Evolutionary conservation across 2,113 vertebrate species (phyloP).

Genomic region (Melanerpes formicivorus): DNA sequence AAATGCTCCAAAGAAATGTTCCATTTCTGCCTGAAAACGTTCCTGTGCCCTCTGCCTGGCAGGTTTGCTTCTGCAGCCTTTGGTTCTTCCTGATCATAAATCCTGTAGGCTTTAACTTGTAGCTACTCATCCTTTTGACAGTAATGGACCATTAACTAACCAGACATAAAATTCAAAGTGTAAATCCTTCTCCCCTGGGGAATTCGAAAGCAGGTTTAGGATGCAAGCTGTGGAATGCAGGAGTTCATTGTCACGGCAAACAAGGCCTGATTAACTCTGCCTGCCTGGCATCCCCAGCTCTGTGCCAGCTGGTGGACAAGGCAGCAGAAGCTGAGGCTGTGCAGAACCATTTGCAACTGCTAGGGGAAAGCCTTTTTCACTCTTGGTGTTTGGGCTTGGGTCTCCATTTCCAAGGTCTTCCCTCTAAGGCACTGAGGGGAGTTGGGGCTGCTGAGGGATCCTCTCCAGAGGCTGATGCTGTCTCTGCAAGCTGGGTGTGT

Average conservation of each 20-base stretch:
- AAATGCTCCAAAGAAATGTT: too few species aligned
- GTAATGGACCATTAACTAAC: constrained; percentile 73
- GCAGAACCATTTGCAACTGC: background rate
- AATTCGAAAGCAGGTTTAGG: constrained; percentile 62
- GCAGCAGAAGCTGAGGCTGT: background rate
- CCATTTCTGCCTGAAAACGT: background rate
- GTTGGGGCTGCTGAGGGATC: background rate
- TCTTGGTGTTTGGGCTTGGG: background rate
- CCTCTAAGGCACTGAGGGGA: background rate
- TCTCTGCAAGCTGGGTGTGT: background rate
- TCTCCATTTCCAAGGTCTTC: background rate
- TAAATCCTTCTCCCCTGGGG: constrained; percentile 63
- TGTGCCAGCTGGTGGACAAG: background rate
- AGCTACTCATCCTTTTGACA: constrained; percentile 67
- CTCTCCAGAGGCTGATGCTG: background rate
- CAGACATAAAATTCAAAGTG: constrained; percentile 66
- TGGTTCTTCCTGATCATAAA: constrained; percentile 35
- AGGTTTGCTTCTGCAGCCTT: background rate
- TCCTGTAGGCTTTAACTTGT: constrained; percentile 61
- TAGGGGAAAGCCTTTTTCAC: background rate
- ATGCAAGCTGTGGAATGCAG: constrained; percentile 50
- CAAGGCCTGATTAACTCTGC: constrained; percentile 52
- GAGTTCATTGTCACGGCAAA: constrained; percentile 38
- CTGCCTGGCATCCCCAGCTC: background rate
- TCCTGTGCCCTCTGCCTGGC: background rate